Evolutionary conservation across 1,140 invertebrate species (phyloP).

Genomic region (Colletes gigas): DNA sequence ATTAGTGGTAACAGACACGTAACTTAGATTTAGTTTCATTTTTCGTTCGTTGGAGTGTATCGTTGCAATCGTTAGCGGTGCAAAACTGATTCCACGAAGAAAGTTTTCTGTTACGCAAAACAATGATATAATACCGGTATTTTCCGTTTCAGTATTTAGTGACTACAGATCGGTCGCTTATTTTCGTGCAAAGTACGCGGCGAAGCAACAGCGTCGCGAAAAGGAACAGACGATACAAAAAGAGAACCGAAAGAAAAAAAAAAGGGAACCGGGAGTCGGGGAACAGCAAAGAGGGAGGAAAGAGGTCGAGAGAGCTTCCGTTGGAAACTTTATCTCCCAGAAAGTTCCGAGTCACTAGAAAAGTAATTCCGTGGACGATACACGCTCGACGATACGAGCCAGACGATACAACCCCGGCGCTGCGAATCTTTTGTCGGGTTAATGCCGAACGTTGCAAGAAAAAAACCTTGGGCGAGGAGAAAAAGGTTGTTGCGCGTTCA

Average conservation of each 20-base stretch:
- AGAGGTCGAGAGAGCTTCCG: slow-evolving; percentile 11
- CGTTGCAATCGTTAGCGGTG: too few species aligned
- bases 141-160: too few species aligned
- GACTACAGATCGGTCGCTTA: too few species aligned
- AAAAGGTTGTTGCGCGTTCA: background rate
- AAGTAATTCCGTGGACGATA: slow-evolving; percentile 48
- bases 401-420: background rate
- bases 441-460: background rate
- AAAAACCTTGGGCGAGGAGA: background rate
- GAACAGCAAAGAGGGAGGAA: background rate
- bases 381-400: slow-evolving; percentile 13
- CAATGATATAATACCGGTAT: too few species aligned
- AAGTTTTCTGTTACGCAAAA: too few species aligned
- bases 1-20: too few species aligned
- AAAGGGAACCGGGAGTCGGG: background rate
- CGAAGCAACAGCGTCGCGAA: background rate
- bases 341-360: slow-evolving; percentile 38
- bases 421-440: background rate
- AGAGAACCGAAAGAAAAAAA: background rate
- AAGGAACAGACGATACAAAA: slow-evolving; percentile 3
- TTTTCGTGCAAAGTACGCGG: background rate
- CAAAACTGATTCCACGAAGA: too few species aligned
- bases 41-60: too few species aligned
- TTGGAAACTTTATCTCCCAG: slow-evolving; percentile 43
- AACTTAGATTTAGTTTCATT: too few species aligned